phyloP scores from a whole-genome alignment of 2,888 invertebrate species.

The Oscheius sp. region DNA sequence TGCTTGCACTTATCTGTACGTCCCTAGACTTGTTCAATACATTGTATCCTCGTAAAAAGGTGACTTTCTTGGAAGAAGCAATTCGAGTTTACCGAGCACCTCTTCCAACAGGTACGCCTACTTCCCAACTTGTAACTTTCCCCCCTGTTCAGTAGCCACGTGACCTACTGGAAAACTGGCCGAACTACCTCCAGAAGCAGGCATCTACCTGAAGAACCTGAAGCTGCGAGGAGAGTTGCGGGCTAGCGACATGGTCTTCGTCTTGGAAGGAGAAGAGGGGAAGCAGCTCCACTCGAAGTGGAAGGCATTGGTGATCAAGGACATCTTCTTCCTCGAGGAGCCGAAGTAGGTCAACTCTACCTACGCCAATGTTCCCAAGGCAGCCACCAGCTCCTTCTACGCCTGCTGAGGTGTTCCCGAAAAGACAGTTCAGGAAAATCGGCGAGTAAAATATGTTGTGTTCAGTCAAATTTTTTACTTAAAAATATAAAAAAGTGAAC shows the following conservation, averaged over 20 bases:
- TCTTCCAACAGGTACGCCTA: neutral
- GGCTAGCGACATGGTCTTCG: slow-evolving; percentile 12
- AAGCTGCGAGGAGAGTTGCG: slow-evolving; percentile 7
- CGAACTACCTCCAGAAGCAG: slow-evolving; percentile 8
- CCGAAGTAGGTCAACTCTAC: slow-evolving; percentile 15
- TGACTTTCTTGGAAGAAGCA: too few species aligned
- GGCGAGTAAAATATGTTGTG: too few species aligned
- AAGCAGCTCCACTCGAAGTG: neutral
- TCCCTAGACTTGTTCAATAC: too few species aligned
- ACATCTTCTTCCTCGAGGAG: neutral
- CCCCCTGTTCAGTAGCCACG: neutral
- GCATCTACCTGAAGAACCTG: slow-evolving; percentile 26
- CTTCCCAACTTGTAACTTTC: neutral
- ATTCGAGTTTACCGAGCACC: neutral
- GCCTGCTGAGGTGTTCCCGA: neutral
- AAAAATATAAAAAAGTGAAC: too few species aligned
- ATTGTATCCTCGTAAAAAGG: too few species aligned
- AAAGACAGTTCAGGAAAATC: too few species aligned
- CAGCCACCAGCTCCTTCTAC: slow-evolving; percentile 1
- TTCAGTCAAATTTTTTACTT: too few species aligned
- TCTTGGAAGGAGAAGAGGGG: slow-evolving; percentile 6
- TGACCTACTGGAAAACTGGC: slow-evolving; percentile 16
- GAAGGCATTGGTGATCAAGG: slow-evolving; percentile 15
- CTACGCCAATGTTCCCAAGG: slow-evolving; percentile 29
- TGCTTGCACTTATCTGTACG: too few species aligned